These are phyloP conservation scores for Ariopsis seemanni DNA, from an alignment of 2,113 vertebrate genomes.

Conservation along the genomic window DNA sequence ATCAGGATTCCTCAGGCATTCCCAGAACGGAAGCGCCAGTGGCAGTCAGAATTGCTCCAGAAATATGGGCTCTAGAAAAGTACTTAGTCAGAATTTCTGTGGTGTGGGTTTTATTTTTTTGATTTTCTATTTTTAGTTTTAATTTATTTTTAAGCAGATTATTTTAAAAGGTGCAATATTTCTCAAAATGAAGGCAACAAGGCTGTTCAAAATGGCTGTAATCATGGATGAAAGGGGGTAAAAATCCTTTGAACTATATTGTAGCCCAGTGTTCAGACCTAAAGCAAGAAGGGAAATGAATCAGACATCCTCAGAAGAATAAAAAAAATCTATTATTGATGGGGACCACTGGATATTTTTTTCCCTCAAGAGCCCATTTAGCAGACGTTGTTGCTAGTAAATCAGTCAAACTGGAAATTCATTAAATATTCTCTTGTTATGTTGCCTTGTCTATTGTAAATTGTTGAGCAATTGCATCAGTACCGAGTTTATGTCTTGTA, in stretches of 20 bases:
- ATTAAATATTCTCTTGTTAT: slow-evolving; percentile 11
- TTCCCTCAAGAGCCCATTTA: not conserved
- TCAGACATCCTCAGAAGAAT: not conserved
- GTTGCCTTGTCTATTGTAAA: slow-evolving; percentile 9
- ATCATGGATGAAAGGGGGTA: not conserved
- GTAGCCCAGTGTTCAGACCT: not conserved
- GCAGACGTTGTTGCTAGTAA: slow-evolving; percentile 13
- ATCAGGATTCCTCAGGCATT: slow-evolving; percentile 88
- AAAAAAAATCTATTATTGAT: not conserved
- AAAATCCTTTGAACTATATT: not conserved
- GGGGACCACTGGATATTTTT: not conserved
- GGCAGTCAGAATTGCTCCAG: slow-evolving; percentile 88
- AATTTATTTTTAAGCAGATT: not conserved
- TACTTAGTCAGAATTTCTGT: not conserved
- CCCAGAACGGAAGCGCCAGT: slow-evolving; percentile 84
- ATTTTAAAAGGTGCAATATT: not conserved
- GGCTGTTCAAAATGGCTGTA: not conserved
- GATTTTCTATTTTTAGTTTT: not conserved
- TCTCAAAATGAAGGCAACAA: not conserved
- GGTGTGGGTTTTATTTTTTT: not conserved
- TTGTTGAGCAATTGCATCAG: not conserved
- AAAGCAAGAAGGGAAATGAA: not conserved
- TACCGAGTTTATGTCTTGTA: slow-evolving; percentile 21
- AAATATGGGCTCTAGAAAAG: slow-evolving; percentile 82
- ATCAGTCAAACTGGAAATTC: not conserved